phyloP scores from a whole-genome alignment of 2,113 vertebrate species.

The Percopsis transmontana region DNA sequence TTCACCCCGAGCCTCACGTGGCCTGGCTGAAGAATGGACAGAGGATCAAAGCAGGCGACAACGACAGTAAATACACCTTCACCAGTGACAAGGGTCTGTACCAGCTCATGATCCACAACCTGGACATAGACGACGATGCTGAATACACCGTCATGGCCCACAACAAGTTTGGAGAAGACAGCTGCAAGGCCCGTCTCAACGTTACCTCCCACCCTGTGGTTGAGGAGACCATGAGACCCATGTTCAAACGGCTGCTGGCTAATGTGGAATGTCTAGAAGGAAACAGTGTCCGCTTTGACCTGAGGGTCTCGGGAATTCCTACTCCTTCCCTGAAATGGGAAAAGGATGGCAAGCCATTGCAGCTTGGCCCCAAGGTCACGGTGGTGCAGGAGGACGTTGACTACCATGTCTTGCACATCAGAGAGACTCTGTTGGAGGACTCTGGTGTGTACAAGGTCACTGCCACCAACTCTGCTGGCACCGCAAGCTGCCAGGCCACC shows the following conservation, averaged over 20 bases:
- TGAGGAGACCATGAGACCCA: conserved; percentile 91
- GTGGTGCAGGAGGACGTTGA: conserved; percentile 90
- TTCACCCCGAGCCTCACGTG: conserved; percentile 94
- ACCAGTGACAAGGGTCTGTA: conserved; percentile 96
- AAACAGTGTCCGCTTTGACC: conserved; percentile 89
- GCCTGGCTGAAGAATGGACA: conserved; percentile 96
- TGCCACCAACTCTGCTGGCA: conserved; percentile 91
- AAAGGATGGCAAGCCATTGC: conserved; percentile 89
- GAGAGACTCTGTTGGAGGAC: conserved; percentile 93
- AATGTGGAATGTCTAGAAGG: conserved; percentile 94
- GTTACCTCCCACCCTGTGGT: conserved; percentile 86
- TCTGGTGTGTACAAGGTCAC: conserved; percentile 94
- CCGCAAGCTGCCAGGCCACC: conserved; percentile 90
- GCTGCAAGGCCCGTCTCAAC: conserved; percentile 91
- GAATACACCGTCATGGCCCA: conserved; percentile 93
- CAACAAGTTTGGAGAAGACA: conserved; percentile 96
- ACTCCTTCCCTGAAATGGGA: conserved; percentile 87
- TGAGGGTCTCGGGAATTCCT: conserved; percentile 92
- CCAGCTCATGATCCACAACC: conserved; percentile 89
- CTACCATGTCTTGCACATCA: conserved; percentile 89
- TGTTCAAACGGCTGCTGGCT: conserved; percentile 96
- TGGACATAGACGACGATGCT: conserved; percentile 87
- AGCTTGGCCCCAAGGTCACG: conserved; percentile 87
- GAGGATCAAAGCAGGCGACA: conserved; percentile 88
- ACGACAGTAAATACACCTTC: conserved; percentile 93